Evolutionary conservation across 2,888 invertebrate genomes (phyloP).

Genomic region (Aporophyla lueneburgensis): DNA sequence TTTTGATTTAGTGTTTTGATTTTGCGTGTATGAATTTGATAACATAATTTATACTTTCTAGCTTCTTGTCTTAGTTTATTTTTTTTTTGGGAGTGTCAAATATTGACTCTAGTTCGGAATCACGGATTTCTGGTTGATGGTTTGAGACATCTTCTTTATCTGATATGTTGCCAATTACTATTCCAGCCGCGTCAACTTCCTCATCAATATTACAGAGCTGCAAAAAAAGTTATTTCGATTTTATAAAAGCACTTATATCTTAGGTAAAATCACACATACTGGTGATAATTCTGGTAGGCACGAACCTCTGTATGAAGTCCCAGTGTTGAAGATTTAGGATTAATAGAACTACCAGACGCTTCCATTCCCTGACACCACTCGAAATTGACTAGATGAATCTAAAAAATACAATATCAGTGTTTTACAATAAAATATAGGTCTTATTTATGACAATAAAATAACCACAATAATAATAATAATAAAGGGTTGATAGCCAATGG

Average conservation of each 20-base stretch:
- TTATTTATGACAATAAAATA: too few species aligned
- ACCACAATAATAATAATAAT: too few species aligned
- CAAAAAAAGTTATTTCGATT: not conserved
- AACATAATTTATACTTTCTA: not conserved
- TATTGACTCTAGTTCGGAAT: not conserved
- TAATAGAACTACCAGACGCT: not conserved
- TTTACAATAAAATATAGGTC: not conserved
- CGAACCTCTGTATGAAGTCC: constrained; percentile 3
- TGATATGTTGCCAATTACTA: not conserved
- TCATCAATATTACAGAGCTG: not conserved
- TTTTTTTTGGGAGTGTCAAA: not conserved
- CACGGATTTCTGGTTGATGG: not conserved
- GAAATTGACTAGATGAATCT: not conserved
- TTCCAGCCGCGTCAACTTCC: not conserved
- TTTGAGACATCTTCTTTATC: not conserved
- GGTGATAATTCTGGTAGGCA: not conserved
- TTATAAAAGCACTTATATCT: too few species aligned
- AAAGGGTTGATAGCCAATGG: too few species aligned
- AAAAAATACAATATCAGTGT: not conserved
- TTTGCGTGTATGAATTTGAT: constrained; percentile 1
- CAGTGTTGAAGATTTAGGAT: not conserved
- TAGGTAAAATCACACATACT: not conserved
- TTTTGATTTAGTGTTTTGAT: not conserved
- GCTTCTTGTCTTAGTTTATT: not conserved
- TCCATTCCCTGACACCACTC: constrained; percentile 3